Evolutionary conservation across 2,888 invertebrate genomes (phyloP), one percentile per base, ranked within the genome.

Genomic region (Chirona hameri): DNA sequence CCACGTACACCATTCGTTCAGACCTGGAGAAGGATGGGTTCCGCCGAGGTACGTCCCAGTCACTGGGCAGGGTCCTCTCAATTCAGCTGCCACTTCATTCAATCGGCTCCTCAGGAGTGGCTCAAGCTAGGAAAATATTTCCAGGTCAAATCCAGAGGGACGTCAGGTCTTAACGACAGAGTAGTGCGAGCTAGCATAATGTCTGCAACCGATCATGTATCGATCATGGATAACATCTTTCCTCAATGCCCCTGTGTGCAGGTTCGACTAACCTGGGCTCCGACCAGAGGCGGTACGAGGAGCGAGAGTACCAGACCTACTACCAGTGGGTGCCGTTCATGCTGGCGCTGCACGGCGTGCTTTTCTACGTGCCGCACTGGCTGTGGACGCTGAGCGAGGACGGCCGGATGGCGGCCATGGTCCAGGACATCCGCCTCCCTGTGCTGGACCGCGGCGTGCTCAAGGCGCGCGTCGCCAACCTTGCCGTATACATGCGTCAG

Each of bases 301-400:
- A 24, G 31, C 76, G 76, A 10, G 46, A 76, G 18, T 76, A 76
- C 46, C 76, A 76, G 76, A 24, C 39, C 7, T 76, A 76, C 46
- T 76, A 76, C 76, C 76, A 76, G 76, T 76, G 76, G 76, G 76
- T 76, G 76, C 76, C 76, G 39, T 76, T 76, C 24, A 76, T 46
- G 76, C 76, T 76, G 76, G 76, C 46, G 76, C 76, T 76, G 24
- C 76, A 76, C 24, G 76, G 76, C 21, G 76, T 76, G 24, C 76
- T 76, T 9, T 76, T 76, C 76, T 76, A 76, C 76, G 24, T 76
- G 39, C 76, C 76, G 46, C 76, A 76, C 76, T 76, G 76, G 76
- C 24, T 76, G 46, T 76, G 76, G 76, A 21, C 18, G 1, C 21
- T 76, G 24, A 46, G 46, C 39, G 76, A 76, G 46, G 76, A 46